Evolutionary conservation across 2,113 vertebrate species (phyloP), one percentile per base, ranked within the genome.

Genomic region (Hippolais icterina): DNA sequence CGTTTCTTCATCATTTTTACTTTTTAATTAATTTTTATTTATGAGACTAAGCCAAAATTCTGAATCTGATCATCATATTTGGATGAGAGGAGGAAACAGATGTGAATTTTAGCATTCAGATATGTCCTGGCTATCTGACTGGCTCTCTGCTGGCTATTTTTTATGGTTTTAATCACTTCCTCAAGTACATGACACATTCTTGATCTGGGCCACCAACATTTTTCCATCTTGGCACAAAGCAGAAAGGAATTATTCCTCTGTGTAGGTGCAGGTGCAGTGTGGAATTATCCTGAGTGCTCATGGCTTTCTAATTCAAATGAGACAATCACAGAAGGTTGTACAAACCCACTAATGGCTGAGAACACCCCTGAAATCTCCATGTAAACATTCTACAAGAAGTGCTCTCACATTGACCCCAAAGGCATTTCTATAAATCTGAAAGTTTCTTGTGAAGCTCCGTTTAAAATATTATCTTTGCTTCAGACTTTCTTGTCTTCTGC

Each of bases 261-360:
- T 78, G 76, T 77, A 94, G 44, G 52, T 95, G 83, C 90, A 96
- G 88, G 50, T 95, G 72, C 76, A 90, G 56, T 49, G 68, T 20
- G 50, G 88, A 94, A 93, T 93, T 81, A 83, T 64, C 35, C 52
- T 88, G 59, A 85, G 59, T 66, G 49, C 21, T 83, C 54, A 12
- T 33, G 60, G 56, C 66, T 94, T 96, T 96, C 84, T 82, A 68
- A 94, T 89, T 89, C 74, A 85, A 87, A 91, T 77, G 54, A 95
- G 88, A 56, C 46, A 81, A 77, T 75, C 52, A 71, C 0, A 41
- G 69, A 70, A 68, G n/a, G 56, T 69, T 93, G 68, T 22, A 31
- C 21, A 83, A 77, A 86, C 66, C 64, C 42, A 47, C 27, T n/a
- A 44, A 60, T 60, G 77, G 75, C 75, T 83, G 63, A 90, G 83